Percentiles rank a stretch among this genome's conserved stretches.
phyloP scores from a whole-genome alignment of 1,140 invertebrate species.

The Bursaphelenchus mucronatus region DNA sequence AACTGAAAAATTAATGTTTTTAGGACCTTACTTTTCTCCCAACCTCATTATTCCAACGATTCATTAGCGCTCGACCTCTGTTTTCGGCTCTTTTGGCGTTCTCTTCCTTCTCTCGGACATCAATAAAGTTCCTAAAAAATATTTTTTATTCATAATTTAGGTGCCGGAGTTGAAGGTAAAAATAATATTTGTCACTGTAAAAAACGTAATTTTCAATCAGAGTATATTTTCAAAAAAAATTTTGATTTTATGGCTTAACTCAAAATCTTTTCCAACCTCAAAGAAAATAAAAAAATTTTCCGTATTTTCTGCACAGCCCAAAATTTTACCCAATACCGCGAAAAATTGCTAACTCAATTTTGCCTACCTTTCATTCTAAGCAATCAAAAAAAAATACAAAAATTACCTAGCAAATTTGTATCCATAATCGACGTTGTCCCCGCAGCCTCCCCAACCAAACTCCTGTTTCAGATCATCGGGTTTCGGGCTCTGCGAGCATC shows the following conservation, averaged over 20 bases:
- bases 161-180: too few relatives aligned
- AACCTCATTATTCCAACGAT: constrained; percentile 73
- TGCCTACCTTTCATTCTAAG: neutral
- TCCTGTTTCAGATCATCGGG: constrained; percentile 32
- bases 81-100: constrained; percentile 33
- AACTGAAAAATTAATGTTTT: too few relatives aligned
- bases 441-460: constrained; percentile 64
- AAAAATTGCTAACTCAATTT: too few relatives aligned
- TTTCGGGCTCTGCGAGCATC: constrained; percentile 63
- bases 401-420: constrained; percentile 39
- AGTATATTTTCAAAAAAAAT: too few relatives aligned
- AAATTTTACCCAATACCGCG: too few relatives aligned
- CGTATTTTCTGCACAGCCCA: too few relatives aligned
- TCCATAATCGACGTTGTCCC: constrained; percentile 63
- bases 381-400: neutral
- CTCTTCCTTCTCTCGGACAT: constrained; percentile 62
- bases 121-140: constrained; percentile 66
- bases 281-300: too few relatives aligned
- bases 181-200: too few relatives aligned
- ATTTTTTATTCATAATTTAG: neutral
- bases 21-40: constrained; percentile 68
- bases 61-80: constrained; percentile 63
- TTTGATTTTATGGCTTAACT: too few relatives aligned
- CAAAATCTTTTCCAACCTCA: too few relatives aligned
- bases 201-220: too few relatives aligned